These are phyloP conservation scores for Entomobrya proxima DNA, from an alignment of 2,888 invertebrate species.

Conservation along the genomic window DNA sequence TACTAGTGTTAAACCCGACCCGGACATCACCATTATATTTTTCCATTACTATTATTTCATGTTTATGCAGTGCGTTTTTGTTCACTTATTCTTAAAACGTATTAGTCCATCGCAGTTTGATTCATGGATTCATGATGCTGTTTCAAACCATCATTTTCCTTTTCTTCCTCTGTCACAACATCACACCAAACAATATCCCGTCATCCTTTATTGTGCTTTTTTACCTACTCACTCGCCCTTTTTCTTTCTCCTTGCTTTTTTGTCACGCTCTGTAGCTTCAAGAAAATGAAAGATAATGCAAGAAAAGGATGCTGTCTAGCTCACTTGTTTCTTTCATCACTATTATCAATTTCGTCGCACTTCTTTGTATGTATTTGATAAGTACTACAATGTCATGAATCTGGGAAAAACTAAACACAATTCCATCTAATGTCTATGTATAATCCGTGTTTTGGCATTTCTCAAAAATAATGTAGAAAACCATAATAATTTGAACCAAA, in stretches of 20 bases:
- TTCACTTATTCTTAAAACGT: conserved; percentile 33
- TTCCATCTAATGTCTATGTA: too few species aligned
- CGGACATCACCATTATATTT: background rate
- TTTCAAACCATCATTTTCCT: conserved; percentile 43
- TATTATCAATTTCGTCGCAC: conserved; percentile 17
- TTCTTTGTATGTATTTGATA: conserved; percentile 33
- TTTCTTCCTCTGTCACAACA: conserved; percentile 55
- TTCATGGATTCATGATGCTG: conserved; percentile 24
- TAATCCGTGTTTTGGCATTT: too few species aligned
- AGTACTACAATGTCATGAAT: background rate
- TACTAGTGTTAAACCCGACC: conserved; percentile 14
- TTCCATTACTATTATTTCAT: conserved; percentile 55
- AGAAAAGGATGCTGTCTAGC: conserved; percentile 34
- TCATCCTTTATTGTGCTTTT: conserved; percentile 8
- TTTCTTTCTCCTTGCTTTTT: conserved; percentile 57
- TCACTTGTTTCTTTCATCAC: conserved; percentile 33
- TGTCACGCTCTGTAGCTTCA: conserved; percentile 62
- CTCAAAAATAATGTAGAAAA: too few species aligned
- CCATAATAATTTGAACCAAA: too few species aligned
- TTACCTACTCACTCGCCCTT: conserved; percentile 41
- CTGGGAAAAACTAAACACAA: too few species aligned
- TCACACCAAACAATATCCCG: conserved; percentile 59
- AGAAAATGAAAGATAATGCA: conserved; percentile 53
- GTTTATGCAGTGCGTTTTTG: conserved; percentile 38
- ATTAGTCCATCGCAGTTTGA: conserved; percentile 16